Base-by-base conservation (phyloP, 2,797 vertebrate genomes). In the Pterois miles region DNA sequence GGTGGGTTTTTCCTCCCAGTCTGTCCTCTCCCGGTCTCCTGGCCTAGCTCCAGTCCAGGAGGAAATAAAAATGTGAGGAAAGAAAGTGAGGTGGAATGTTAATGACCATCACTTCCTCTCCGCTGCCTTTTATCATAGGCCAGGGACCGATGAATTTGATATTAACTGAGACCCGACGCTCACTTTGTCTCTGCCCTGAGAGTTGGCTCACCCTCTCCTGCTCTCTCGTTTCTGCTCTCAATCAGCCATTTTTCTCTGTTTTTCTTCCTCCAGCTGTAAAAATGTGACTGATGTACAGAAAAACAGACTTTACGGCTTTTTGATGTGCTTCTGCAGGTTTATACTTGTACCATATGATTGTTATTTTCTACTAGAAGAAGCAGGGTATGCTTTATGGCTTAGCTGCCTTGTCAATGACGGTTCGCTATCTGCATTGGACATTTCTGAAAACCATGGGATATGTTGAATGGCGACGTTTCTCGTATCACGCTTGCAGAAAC, bases 11-110 rank as follows among this genome's bases (percentile, higher is more conserved):
- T 12, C 18, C 50, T 53, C 73, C 10, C 63, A 11, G 54, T 18
- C 73, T 20, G 58, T 43, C 52, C 59, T 20, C 27, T 48, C 36
- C 59, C 13, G 0, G 60, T 77, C 73, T 67, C 33, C 81, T 90
- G 86, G 46, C 82, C 82, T 64, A 65, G 71, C 76, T 91, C 83
- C 89, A 91, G 78, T 81, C 85, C 88, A 73, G 83, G 76, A 94
- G 87, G 91, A 96, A 96, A 95, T 95, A 94, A 94, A 95, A 92
- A 94, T 87, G 88, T 87, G 93, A 94, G 93, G 92, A 93, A 92
- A 94, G 90, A 93, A 88, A 89, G 89, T 82, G 89, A 91, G 59
- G 56, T 84, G 90, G 94, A 96, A 95, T 95, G 93, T 94, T 95
- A 94, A 95, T 91, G 92, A 87, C 59, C 6, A 53, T 93, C 82